Evolutionary conservation across 2,113 vertebrate genomes (phyloP).

Genomic region (Pseudorhombus dupliciocellatus): DNA sequence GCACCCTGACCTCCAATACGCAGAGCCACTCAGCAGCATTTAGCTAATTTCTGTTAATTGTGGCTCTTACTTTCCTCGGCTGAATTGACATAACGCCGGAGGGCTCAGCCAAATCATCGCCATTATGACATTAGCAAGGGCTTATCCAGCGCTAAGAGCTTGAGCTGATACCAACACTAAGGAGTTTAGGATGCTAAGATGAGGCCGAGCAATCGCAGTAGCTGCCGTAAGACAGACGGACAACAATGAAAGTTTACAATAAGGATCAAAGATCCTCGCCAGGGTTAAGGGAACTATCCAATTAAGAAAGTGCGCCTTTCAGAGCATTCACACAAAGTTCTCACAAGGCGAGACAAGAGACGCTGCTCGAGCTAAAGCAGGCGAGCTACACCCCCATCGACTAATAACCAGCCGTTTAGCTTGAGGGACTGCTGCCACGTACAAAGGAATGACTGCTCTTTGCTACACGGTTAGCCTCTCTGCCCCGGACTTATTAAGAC

Average conservation of each 20-base stretch:
- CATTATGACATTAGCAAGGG: slow-evolving; percentile 82
- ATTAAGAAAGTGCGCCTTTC: slow-evolving; percentile 73
- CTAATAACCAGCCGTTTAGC: slow-evolving; percentile 74
- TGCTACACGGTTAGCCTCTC: slow-evolving; percentile 58
- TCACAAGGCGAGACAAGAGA: slow-evolving; percentile 47
- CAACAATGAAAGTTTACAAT: slow-evolving; percentile 80
- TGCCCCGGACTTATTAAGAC: slow-evolving; percentile 70
- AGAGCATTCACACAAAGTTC: slow-evolving; percentile 55
- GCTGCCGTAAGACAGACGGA: slow-evolving; percentile 76
- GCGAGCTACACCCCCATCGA: slow-evolving; percentile 48
- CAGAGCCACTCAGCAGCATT: slow-evolving; percentile 67
- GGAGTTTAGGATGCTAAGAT: slow-evolving; percentile 82
- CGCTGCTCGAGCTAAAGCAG: slow-evolving; percentile 54
- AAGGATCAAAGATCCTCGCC: slow-evolving; percentile 72
- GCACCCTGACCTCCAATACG: slow-evolving; percentile 52
- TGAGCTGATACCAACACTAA: slow-evolving; percentile 82
- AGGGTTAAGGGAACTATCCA: slow-evolving; percentile 77
- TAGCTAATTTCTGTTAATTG: slow-evolving; percentile 80
- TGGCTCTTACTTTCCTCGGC: slow-evolving; percentile 67
- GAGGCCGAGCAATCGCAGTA: slow-evolving; percentile 71
- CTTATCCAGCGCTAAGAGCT: slow-evolving; percentile 81
- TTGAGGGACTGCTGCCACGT: slow-evolving; percentile 60
- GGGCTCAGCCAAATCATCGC: slow-evolving; percentile 80
- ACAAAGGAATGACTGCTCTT: slow-evolving; percentile 68
- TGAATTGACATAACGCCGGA: slow-evolving; percentile 75